Conservation (phyloP, 2,113 vertebrate species). For the Notechis scutatus region DNA sequence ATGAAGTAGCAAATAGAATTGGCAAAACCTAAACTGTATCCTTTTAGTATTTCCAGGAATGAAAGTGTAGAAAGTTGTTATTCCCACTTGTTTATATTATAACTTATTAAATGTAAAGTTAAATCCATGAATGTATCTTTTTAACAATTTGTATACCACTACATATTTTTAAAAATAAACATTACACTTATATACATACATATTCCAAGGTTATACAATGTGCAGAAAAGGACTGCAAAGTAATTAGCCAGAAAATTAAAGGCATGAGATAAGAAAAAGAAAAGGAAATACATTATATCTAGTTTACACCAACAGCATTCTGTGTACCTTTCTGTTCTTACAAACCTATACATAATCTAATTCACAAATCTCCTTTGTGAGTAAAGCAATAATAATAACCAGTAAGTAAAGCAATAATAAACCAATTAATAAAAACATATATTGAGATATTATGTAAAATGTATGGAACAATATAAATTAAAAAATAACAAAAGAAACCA, state of each 20-base stretch:
- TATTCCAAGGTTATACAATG: background rate
- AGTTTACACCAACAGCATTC: background rate
- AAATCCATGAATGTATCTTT: background rate
- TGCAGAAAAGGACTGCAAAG: background rate
- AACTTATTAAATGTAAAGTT: background rate
- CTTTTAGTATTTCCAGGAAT: background rate
- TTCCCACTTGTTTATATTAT: background rate
- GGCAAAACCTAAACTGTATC: background rate
- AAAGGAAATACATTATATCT: background rate
- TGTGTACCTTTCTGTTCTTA: background rate
- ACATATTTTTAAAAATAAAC: background rate
- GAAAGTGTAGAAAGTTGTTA: background rate
- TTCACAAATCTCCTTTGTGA: background rate
- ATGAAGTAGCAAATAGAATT: background rate
- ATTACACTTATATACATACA: background rate
- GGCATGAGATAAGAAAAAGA: background rate
- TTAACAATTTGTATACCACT: background rate
- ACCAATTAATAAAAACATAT: background rate
- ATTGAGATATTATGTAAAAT: background rate
- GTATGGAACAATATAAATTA: background rate
- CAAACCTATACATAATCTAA: background rate
- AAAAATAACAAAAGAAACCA: background rate
- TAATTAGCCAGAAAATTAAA: background rate
- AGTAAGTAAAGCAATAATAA: background rate
- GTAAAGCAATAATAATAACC: background rate